Evolutionary conservation across 2,888 invertebrate species (phyloP).

Genomic region (Octodonta nipae): DNA sequence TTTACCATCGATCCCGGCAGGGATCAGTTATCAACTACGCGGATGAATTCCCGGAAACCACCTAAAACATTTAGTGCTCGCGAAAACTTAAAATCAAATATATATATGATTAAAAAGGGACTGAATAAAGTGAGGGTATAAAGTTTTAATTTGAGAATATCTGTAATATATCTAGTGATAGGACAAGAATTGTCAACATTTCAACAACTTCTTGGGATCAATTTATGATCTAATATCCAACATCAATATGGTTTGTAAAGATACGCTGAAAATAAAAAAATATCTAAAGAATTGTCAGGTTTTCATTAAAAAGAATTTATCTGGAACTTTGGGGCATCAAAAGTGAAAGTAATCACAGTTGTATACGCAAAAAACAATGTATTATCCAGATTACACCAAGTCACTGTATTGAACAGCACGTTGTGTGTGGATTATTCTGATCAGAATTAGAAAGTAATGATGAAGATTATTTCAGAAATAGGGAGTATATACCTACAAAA

Average conservation of each 20-base stretch:
- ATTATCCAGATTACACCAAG: slow-evolving; percentile 57
- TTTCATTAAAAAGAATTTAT: slow-evolving; percentile 59
- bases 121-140: too few relatives aligned
- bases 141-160: too few relatives aligned
- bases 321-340: slow-evolving; percentile 61
- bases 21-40: too few relatives aligned
- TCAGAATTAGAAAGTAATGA: slow-evolving; percentile 56
- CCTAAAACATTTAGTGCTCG: too few relatives aligned
- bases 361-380: slow-evolving; percentile 54
- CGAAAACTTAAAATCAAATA: too few relatives aligned
- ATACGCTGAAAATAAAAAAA: slow-evolving; percentile 56
- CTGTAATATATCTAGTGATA: too few relatives aligned
- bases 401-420: slow-evolving; percentile 51
- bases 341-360: slow-evolving; percentile 49
- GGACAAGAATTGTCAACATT: too few relatives aligned
- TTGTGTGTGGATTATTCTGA: slow-evolving; percentile 61
- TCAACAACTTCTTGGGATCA: too few relatives aligned
- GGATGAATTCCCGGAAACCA: too few relatives aligned
- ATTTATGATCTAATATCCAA: too few relatives aligned
- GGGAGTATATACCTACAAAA: slow-evolving; percentile 38
- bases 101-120: too few relatives aligned
- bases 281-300: slow-evolving; percentile 51
- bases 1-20: too few relatives aligned
- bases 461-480: slow-evolving; percentile 22
- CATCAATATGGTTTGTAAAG: slow-evolving; percentile 33